These are phyloP conservation scores for Folsomia candida DNA, from an alignment of 2,888 invertebrate genomes.

Conservation along the genomic window DNA sequence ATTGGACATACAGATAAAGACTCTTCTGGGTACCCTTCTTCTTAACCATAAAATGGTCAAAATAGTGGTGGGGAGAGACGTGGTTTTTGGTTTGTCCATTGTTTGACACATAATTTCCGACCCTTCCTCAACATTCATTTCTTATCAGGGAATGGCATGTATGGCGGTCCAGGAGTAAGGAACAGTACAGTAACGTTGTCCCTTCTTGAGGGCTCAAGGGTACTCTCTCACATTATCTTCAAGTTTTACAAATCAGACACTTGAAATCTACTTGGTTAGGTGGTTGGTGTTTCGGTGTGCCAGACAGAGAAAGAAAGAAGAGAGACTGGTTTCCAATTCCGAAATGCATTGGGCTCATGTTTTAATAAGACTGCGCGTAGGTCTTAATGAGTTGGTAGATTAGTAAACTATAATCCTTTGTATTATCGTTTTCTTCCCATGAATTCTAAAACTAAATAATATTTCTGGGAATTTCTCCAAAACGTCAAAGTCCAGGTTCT, in stretches of 20 bases:
- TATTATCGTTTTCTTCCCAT: constrained; percentile 8
- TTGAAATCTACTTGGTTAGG: too few relatives aligned
- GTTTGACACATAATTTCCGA: constrained; percentile 1
- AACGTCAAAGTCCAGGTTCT: too few relatives aligned
- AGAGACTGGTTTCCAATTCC: too few relatives aligned
- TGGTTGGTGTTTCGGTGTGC: too few relatives aligned
- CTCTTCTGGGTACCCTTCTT: constrained; percentile 6
- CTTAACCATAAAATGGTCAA: constrained; percentile 18
- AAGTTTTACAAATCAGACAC: too few relatives aligned
- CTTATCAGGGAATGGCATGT: too few relatives aligned
- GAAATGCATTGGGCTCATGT: too few relatives aligned
- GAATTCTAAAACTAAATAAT: constrained; percentile 3
- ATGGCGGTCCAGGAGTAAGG: too few relatives aligned
- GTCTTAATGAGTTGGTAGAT: constrained; percentile 17
- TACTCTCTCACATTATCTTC: too few relatives aligned
- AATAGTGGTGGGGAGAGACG: background rate
- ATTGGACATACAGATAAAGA: background rate
- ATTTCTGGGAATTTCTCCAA: constrained; percentile 2
- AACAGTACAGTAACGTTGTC: too few relatives aligned
- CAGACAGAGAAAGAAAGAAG: too few relatives aligned
- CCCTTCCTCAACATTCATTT: background rate
- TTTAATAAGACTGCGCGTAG: constrained; percentile 5
- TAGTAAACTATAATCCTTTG: constrained; percentile 6
- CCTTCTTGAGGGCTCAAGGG: too few relatives aligned
- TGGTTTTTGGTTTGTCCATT: background rate